phyloP scores from a whole-genome alignment of 2,797 vertebrate species.

The Muscicapa comitata region DNA sequence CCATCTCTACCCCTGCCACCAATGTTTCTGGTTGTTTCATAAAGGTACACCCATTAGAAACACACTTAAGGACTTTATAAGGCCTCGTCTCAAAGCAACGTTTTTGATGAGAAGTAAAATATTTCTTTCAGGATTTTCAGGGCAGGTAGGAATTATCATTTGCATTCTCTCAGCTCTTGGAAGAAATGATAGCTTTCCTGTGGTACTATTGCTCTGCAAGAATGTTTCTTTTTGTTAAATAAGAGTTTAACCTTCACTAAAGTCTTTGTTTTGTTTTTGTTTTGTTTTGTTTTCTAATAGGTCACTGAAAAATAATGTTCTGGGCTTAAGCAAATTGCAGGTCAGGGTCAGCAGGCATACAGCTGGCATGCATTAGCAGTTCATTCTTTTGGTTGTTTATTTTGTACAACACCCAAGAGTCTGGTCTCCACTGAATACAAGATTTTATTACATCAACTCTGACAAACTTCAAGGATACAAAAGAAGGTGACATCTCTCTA shows the following conservation, averaged over 20 bases:
- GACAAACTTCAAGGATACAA: background rate
- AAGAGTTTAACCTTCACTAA: background rate
- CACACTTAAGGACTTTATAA: background rate
- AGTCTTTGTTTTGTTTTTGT: background rate
- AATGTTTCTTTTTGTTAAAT: background rate
- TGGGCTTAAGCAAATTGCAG: background rate
- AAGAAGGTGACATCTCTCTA: background rate
- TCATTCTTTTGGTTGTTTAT: background rate
- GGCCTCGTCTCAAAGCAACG: background rate
- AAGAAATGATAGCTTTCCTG: background rate
- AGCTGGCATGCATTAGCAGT: background rate
- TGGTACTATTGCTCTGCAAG: background rate
- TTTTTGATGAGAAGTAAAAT: background rate
- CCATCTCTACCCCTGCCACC: background rate
- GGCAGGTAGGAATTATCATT: background rate
- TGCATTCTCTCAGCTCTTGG: background rate
- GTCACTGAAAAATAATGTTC: background rate
- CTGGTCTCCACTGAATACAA: background rate
- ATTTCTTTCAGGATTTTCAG: background rate
- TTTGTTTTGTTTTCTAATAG: background rate
- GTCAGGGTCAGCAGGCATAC: background rate
- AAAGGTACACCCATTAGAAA: background rate
- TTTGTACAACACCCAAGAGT: background rate
- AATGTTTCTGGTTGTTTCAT: background rate
- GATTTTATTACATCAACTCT: background rate